Evolutionary conservation across 2,888 invertebrate genomes (phyloP).

Genomic region (Nematopogon swammerdamellus): DNA sequence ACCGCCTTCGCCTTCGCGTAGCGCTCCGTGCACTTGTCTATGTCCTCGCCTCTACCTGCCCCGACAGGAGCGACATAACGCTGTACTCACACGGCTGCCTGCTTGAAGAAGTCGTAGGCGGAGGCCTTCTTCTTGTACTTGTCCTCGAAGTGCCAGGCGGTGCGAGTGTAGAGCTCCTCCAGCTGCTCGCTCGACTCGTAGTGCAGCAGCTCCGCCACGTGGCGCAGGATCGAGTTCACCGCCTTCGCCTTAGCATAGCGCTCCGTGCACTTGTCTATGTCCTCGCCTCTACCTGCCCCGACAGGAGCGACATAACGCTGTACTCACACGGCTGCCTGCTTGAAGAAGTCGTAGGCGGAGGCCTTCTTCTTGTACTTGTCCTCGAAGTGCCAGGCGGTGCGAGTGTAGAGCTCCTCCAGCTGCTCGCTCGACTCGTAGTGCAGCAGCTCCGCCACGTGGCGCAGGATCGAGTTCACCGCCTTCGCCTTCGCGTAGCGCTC

Average conservation of each 20-base stretch:
- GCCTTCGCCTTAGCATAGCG: constrained; percentile 98
- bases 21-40: constrained; percentile 96
- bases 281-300: constrained; percentile 61
- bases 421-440: constrained; percentile 89
- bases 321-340: constrained; percentile 92
- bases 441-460: constrained; percentile 95
- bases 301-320: background rate
- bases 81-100: constrained; percentile 84
- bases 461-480: constrained; percentile 95
- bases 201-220: constrained; percentile 92
- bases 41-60: constrained; percentile 75
- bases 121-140: constrained; percentile 95
- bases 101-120: constrained; percentile 97
- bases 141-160: constrained; percentile 98
- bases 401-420: constrained; percentile 90
- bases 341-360: constrained; percentile 96
- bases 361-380: constrained; percentile 95
- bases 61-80: background rate
- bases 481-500: constrained; percentile 98
- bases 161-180: constrained; percentile 92
- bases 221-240: constrained; percentile 95
- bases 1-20: constrained; percentile 98
- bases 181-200: constrained; percentile 90
- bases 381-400: constrained; percentile 98
- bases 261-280: constrained; percentile 97